phyloP scores from a whole-genome alignment of 2,888 invertebrate species.

The Thera britannica region DNA sequence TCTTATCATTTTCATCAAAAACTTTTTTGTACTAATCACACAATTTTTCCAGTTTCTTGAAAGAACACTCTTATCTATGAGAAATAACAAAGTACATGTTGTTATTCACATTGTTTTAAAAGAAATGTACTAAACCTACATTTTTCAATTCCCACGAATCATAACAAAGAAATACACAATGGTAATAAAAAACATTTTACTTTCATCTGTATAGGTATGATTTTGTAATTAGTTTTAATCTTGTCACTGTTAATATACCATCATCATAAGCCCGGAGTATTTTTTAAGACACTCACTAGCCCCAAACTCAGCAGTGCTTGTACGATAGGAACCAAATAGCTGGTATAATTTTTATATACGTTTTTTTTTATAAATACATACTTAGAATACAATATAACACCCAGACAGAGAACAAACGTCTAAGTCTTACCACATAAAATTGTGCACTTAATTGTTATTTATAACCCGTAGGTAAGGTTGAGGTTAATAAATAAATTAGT shows the following conservation, averaged over 20 bases:
- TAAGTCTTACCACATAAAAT: no score
- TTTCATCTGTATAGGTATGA: constrained; percentile 36
- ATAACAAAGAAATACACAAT: constrained; percentile 33
- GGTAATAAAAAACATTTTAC: constrained; percentile 34
- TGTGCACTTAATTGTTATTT: no score
- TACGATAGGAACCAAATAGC: no score
- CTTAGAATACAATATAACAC: no score
- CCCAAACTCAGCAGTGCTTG: no score
- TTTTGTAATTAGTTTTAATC: background rate
- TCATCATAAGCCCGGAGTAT: background rate
- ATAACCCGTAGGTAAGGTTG: no score
- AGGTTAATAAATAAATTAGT: no score
- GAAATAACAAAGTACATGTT: constrained; percentile 30
- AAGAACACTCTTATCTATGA: constrained; percentile 28
- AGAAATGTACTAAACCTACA: constrained; percentile 24
- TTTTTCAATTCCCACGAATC: constrained; percentile 41
- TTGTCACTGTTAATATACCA: background rate
- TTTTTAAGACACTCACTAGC: background rate
- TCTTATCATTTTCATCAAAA: constrained; percentile 31
- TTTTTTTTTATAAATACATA: no score
- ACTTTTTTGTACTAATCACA: constrained; percentile 9
- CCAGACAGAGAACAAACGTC: no score
- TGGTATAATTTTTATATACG: no score
- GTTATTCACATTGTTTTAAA: constrained; percentile 35
- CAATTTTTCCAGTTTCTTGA: constrained; percentile 29